These are phyloP conservation scores for Epirrita christyi DNA, from an alignment of 2,888 invertebrate genomes.

Conservation along the genomic window DNA sequence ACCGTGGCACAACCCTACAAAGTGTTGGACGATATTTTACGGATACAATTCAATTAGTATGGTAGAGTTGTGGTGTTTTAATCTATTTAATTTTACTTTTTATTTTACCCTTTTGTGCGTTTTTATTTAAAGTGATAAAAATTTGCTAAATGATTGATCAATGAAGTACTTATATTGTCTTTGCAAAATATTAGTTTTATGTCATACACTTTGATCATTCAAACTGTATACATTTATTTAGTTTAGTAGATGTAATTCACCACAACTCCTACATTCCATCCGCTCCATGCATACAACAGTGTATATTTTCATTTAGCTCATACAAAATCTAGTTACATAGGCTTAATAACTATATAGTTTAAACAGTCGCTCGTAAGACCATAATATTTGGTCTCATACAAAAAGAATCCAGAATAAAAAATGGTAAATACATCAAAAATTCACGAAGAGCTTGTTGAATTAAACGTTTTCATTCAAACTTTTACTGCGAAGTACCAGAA, in stretches of 20 bases:
- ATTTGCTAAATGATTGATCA: too few species aligned
- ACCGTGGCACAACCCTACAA: constrained; percentile 21
- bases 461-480: constrained; percentile 15
- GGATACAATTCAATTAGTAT: constrained; percentile 24
- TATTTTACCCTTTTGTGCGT: constrained; percentile 14
- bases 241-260: constrained; percentile 10
- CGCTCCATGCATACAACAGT: constrained; percentile 55
- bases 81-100: background rate
- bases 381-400: constrained; percentile 48
- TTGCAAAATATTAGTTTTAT: too few species aligned
- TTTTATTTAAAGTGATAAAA: background rate
- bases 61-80: constrained; percentile 26
- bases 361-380: constrained; percentile 65
- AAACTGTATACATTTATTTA: too few species aligned
- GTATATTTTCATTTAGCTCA: constrained; percentile 76
- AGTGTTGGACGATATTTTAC: constrained; percentile 34
- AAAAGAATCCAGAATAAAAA: constrained; percentile 47
- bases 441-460: constrained; percentile 43
- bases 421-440: constrained; percentile 72
- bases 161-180: too few species aligned
- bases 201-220: too few species aligned
- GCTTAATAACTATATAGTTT: constrained; percentile 57
- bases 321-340: constrained; percentile 79
- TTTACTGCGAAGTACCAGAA: constrained; percentile 3
- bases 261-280: constrained; percentile 40